A percentile compares a stretch with the other conserved stretches of the same genome.
These are phyloP conservation scores for Dryadula phaetusa DNA, from an alignment of 2,888 invertebrate species.

Conservation along the genomic window DNA sequence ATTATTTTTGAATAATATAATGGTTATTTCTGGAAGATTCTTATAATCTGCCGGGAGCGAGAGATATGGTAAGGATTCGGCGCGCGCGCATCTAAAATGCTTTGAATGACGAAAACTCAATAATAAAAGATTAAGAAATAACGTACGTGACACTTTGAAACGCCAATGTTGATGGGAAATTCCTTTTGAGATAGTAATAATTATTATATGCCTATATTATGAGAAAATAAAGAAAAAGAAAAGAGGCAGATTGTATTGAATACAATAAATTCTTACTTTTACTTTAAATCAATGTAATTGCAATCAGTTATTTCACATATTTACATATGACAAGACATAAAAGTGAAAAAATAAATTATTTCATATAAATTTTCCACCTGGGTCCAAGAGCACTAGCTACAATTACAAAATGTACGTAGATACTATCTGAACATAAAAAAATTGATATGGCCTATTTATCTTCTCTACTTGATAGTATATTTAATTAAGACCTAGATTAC, in stretches of 20 bases:
- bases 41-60: conserved; percentile 42
- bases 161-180: conserved; percentile 27
- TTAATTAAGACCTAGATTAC: conserved; percentile 18
- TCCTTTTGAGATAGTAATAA: neutral
- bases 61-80: conserved; percentile 50
- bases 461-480: conserved; percentile 3
- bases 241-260: too few species aligned
- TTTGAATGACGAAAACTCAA: conserved; percentile 60
- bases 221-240: too few species aligned
- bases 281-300: too few species aligned
- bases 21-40: conserved; percentile 45
- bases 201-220: neutral
- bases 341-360: too few species aligned
- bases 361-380: too few species aligned
- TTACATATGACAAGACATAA: too few species aligned
- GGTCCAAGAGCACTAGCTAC: too few species aligned
- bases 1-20: neutral
- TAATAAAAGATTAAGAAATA: conserved; percentile 36
- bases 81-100: conserved; percentile 54
- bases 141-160: conserved; percentile 33
- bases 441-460: neutral
- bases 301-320: too few species aligned
- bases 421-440: neutral
- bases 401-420: neutral
- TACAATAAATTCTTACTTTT: too few species aligned